Evolutionary conservation across 2,797 vertebrate genomes (phyloP).

Genomic region (Anguilla obscura): DNA sequence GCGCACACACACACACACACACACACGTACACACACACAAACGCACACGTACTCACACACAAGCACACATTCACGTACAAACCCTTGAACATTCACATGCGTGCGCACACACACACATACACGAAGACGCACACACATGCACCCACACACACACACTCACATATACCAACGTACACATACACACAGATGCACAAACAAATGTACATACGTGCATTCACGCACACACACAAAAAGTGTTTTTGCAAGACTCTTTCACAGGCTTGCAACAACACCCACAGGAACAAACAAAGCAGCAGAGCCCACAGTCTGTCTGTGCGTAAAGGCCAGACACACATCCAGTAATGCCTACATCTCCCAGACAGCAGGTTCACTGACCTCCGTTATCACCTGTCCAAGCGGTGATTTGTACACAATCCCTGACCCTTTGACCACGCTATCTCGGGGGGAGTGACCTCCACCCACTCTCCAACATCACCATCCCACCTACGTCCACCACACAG

Average conservation of each 20-base stretch:
- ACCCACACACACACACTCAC: background rate
- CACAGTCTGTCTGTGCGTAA: background rate
- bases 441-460: background rate
- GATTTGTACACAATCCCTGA: slow-evolving; percentile 26
- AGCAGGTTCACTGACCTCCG: slow-evolving; percentile 57
- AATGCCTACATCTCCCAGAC: slow-evolving; percentile 50
- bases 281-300: background rate
- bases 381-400: slow-evolving; percentile 66
- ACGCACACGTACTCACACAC: background rate
- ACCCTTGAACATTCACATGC: background rate
- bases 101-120: background rate
- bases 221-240: background rate
- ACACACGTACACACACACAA: background rate
- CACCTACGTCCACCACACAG: background rate
- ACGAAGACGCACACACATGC: background rate
- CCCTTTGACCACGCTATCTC: slow-evolving; percentile 22
- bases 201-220: background rate
- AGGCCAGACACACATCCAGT: slow-evolving; percentile 41
- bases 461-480: background rate
- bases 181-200: background rate
- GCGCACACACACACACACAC: background rate
- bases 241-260: background rate
- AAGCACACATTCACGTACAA: background rate
- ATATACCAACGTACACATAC: background rate
- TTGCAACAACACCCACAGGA: background rate